Evolutionary conservation across 2,888 invertebrate genomes (phyloP).

Genomic region (Trimorus sp.): DNA sequence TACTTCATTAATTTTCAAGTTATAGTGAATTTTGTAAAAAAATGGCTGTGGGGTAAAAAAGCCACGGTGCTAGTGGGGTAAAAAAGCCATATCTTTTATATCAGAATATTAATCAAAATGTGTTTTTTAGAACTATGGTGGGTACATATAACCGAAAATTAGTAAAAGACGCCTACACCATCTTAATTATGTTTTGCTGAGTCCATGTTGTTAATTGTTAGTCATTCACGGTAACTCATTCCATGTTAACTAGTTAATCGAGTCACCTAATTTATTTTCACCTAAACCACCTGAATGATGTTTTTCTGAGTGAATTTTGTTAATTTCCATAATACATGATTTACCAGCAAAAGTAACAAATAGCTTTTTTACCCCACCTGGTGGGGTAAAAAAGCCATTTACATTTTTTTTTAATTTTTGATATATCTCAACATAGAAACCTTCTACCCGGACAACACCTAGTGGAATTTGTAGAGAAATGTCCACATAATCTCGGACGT

Average conservation of each 20-base stretch:
- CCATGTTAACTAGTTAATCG: too few relatives aligned
- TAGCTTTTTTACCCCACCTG: background rate
- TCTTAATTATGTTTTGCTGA: too few relatives aligned
- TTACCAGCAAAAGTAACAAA: background rate
- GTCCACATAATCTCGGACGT: background rate
- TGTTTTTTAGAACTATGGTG: background rate
- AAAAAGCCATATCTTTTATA: background rate
- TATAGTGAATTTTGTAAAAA: too few relatives aligned
- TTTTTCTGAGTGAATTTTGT: background rate
- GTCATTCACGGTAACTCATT: too few relatives aligned
- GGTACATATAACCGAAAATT: background rate
- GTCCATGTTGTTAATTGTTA: too few relatives aligned
- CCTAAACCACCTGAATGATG: too few relatives aligned
- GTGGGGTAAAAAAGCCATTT: too few relatives aligned
- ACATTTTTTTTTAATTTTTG: background rate
- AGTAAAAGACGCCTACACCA: background rate
- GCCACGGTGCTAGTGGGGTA: background rate
- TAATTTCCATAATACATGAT: background rate
- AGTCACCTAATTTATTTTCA: too few relatives aligned
- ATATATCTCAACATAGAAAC: background rate
- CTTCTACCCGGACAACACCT: slow-evolving; percentile 1
- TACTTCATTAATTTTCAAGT: too few relatives aligned
- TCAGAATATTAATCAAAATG: background rate
- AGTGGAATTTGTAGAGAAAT: slow-evolving; percentile 1
- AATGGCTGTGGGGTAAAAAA: too few relatives aligned